Conservation (phyloP, 2,797 vertebrate genomes). For the Trichosurus vulpecula region DNA sequence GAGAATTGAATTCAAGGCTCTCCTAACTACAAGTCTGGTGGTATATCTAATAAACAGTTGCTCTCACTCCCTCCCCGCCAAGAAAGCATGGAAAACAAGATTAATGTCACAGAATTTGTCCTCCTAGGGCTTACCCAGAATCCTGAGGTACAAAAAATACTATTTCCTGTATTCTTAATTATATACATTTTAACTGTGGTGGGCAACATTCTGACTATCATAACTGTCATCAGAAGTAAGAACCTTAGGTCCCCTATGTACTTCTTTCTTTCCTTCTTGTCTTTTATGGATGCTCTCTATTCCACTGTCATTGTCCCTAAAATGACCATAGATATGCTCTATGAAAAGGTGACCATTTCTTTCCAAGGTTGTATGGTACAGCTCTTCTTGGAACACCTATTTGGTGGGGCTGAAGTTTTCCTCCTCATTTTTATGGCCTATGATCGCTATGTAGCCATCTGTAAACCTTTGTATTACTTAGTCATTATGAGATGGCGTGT, state of each 20-base stretch:
- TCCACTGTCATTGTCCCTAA: constrained; percentile 41
- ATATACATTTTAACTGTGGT: constrained; percentile 30
- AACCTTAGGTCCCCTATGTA: constrained; percentile 45
- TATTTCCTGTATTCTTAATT: constrained; percentile 46
- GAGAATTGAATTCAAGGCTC: not conserved
- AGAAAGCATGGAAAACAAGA: constrained; percentile 55
- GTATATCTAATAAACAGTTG: not conserved
- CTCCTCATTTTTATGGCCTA: constrained; percentile 63
- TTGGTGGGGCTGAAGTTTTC: constrained; percentile 62
- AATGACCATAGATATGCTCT: constrained; percentile 50
- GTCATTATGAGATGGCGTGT: constrained; percentile 19
- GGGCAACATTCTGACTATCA: constrained; percentile 37
- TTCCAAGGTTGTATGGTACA: constrained; percentile 5
- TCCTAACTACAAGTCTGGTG: not conserved
- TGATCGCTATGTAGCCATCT: constrained; percentile 56
- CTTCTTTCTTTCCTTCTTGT: constrained; percentile 64
- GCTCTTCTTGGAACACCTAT: constrained; percentile 51
- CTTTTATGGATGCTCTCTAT: constrained; percentile 58
- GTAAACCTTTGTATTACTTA: constrained; percentile 43
- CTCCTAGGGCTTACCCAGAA: constrained; percentile 66
- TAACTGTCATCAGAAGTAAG: not conserved
- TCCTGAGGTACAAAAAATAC: constrained; percentile 44
- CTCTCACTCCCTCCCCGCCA: not conserved
- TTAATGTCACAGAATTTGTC: constrained; percentile 70
- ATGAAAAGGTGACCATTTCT: constrained; percentile 37